Evolutionary conservation across 2,797 vertebrate genomes (phyloP), one percentile per base, ranked within the genome.

Genomic region (Antrozous pallidus): DNA sequence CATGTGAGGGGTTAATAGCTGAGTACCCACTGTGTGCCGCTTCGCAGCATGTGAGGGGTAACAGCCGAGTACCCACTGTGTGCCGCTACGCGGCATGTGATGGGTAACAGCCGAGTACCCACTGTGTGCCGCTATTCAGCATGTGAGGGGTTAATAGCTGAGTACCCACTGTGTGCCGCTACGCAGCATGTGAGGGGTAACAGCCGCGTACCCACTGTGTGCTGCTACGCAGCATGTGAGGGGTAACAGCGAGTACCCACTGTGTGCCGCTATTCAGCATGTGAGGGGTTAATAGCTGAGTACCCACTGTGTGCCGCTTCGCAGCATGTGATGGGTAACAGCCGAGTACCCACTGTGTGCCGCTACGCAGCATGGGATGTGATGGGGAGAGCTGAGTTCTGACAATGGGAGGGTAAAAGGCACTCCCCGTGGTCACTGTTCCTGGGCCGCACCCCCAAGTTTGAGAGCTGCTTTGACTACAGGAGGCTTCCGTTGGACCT

Each of bases 401-500:
- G 24, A 63, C 33, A 4, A 4, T 22, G n/a, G 22, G 24, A 47
- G 16, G 9, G 22, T 22, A 63, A 77, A 42, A 65, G 38, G 26
- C 2, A 16, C 18, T 69, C 20, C 3, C 20, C 11, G 17, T 38
- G 42, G 33, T 4, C 0, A 13, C 9, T 11, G 51, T 65, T 77
- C 65, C 58, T 73, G 5, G 13, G 9, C 54, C 20, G 4, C 47
- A 3, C 58, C 3, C 5, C 54, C 3, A 13, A 26, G 58, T 54
- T 38, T 69, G 12, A 7, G 14, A 75, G 49, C 36, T n/a, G 0
- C 71, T 40, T 45, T 8, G 2, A 33, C 5, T 6, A 1, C 20
- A 14, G 0, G 24, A 5, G 49, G 38, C 20, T 10, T 54, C 14
- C 0, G 5, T 4, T 17, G 10, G 54, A 38, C 33, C 31, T 31